Conservation (phyloP, 2,113 vertebrate genomes). For the Proterorhinus semilunaris region DNA sequence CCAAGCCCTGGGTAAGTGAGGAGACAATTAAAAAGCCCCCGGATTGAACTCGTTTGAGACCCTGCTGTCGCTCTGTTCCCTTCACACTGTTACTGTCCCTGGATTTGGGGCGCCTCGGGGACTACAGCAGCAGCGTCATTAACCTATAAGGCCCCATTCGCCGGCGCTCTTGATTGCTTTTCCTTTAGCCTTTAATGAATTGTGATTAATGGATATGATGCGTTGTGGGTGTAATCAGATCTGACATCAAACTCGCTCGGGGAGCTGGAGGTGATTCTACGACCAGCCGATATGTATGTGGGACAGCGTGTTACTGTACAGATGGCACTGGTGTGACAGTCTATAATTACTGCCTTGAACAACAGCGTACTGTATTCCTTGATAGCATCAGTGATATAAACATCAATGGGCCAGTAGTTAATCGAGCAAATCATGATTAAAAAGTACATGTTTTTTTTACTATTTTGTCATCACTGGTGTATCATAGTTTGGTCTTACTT, state of each 20-base stretch:
- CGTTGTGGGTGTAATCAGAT: slow-evolving; percentile 59
- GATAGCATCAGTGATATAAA: too few species aligned
- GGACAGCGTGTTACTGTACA: slow-evolving; percentile 4
- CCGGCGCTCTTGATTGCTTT: slow-evolving; percentile 55
- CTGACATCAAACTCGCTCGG: slow-evolving; percentile 32
- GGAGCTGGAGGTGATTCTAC: slow-evolving; percentile 6
- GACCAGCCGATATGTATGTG: slow-evolving; percentile 8
- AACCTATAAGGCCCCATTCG: slow-evolving; percentile 57
- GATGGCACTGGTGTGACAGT: slow-evolving; percentile 27
- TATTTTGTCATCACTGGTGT: too few species aligned
- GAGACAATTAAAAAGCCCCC: slow-evolving; percentile 60
- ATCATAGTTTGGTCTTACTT: too few species aligned
- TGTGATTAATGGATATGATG: slow-evolving; percentile 61
- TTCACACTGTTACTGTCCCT: slow-evolving; percentile 59
- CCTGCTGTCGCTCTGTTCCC: slow-evolving; percentile 22
- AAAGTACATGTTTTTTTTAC: too few species aligned
- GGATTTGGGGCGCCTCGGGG: slow-evolving; percentile 54
- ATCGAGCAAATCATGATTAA: too few species aligned
- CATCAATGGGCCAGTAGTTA: too few species aligned
- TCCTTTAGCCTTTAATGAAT: slow-evolving; percentile 66
- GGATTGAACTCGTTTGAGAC: slow-evolving; percentile 15
- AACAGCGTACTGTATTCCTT: background rate
- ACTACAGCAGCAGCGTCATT: slow-evolving; percentile 51
- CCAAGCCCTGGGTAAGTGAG: slow-evolving; percentile 89
- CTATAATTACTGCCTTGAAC: slow-evolving; percentile 44